A percentile compares a stretch with the other conserved stretches of the same genome.
These are phyloP conservation scores for Antigone vipio DNA, from an alignment of 2,113 vertebrate genomes.

Conservation along the genomic window DNA sequence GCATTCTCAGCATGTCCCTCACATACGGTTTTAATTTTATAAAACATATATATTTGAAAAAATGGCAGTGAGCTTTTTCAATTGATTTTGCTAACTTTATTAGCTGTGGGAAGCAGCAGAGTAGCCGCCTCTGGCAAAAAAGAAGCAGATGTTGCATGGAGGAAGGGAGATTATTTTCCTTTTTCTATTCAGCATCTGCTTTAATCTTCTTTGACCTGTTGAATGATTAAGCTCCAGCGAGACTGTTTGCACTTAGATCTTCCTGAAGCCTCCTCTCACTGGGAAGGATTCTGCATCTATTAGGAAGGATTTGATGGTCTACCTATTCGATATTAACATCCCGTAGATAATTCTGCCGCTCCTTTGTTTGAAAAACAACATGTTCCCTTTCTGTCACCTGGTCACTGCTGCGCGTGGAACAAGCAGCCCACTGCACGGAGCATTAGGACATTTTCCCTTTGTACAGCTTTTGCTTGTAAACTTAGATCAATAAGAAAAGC, in stretches of 20 bases:
- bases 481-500: neutral
- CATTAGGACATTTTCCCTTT: neutral
- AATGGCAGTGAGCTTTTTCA: neutral
- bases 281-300: neutral
- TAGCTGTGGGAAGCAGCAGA: neutral
- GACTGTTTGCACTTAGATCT: constrained; percentile 28
- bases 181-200: constrained; percentile 20
- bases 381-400: neutral
- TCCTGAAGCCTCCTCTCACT: neutral
- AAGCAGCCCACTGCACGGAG: neutral
- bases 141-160: neutral
- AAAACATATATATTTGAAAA: neutral
- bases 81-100: neutral
- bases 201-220: constrained; percentile 29
- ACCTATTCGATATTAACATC: neutral
- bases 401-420: neutral
- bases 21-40: neutral
- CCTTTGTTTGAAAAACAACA: neutral
- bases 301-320: constrained; percentile 14
- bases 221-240: neutral
- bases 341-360: neutral
- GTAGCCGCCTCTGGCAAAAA: neutral
- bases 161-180: constrained; percentile 9
- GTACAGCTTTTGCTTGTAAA: neutral
- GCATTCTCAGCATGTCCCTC: neutral